These are phyloP conservation scores for Dione juno DNA, from an alignment of 2,888 invertebrate species.

Conservation along the genomic window DNA sequence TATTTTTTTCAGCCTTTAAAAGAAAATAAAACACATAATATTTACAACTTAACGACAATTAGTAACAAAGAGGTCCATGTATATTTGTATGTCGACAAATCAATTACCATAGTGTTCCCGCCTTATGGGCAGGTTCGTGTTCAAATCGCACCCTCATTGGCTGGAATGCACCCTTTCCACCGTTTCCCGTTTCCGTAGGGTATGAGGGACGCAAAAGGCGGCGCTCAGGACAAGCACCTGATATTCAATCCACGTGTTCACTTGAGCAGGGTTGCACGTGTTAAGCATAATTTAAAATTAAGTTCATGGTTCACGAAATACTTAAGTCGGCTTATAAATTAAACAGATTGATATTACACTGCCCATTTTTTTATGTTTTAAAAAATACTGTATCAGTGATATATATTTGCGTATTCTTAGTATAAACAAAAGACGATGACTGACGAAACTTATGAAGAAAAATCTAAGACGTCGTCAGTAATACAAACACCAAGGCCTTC, in stretches of 20 bases:
- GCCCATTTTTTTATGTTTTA: background rate
- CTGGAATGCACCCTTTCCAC: constrained; percentile 56
- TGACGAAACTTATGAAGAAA: constrained; percentile 53
- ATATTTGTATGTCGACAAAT: constrained; percentile 31
- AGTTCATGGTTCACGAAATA: constrained; percentile 16
- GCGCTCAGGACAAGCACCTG: constrained; percentile 69
- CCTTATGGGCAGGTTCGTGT: constrained; percentile 58
- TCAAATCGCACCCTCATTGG: constrained; percentile 58
- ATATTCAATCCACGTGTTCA: constrained; percentile 67
- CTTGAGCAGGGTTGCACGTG: constrained; percentile 59
- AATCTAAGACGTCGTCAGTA: constrained; percentile 49
- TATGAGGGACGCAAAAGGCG: constrained; percentile 56
- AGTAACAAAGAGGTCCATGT: background rate
- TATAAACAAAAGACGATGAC: constrained; percentile 49
- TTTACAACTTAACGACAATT: background rate
- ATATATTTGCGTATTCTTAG: constrained; percentile 4
- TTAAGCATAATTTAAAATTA: constrained; percentile 29
- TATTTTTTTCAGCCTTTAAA: background rate
- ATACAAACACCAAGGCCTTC: constrained; percentile 84
- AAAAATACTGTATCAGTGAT: constrained; percentile 14
- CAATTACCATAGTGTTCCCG: constrained; percentile 51
- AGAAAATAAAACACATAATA: background rate
- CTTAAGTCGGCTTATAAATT: constrained; percentile 14
- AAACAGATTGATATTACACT: background rate
- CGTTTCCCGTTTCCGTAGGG: constrained; percentile 53